Conservation (phyloP, 92 coral and sea anemone species). For the Phenganax marumi region DNA sequence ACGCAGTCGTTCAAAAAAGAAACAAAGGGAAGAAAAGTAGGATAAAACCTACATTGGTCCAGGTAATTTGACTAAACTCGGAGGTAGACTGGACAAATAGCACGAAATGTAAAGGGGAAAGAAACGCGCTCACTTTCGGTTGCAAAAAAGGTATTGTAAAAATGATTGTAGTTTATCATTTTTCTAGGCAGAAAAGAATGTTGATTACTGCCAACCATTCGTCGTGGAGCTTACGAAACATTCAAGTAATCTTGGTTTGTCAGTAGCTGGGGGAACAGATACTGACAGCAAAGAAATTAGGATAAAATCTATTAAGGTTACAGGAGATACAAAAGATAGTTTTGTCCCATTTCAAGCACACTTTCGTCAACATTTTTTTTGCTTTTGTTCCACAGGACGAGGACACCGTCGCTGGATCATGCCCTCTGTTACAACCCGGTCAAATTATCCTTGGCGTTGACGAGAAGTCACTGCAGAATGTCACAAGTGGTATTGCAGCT, state of each 20-base stretch:
- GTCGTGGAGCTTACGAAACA: constrained; percentile 63
- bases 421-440: constrained; percentile 74
- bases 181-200: not conserved
- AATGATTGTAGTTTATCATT: not conserved
- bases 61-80: constrained; percentile 9
- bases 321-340: not conserved
- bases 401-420: constrained; percentile 71
- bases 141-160: not conserved
- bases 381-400: constrained; percentile 61
- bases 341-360: not conserved
- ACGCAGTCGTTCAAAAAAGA: not conserved
- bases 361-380: not conserved
- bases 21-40: constrained; percentile 5
- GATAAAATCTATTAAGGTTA: constrained; percentile 77
- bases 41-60: constrained; percentile 9
- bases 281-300: constrained; percentile 49
- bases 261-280: constrained; percentile 80
- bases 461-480: constrained; percentile 66
- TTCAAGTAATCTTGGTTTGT: constrained; percentile 68
- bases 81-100: not conserved
- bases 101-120: too few relatives aligned
- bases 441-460: constrained; percentile 76
- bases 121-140: too few relatives aligned
- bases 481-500: constrained; percentile 80
- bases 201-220: constrained; percentile 23